Base-by-base conservation (phyloP, 2,113 vertebrate genomes). In the Myotis lucifugus region DNA sequence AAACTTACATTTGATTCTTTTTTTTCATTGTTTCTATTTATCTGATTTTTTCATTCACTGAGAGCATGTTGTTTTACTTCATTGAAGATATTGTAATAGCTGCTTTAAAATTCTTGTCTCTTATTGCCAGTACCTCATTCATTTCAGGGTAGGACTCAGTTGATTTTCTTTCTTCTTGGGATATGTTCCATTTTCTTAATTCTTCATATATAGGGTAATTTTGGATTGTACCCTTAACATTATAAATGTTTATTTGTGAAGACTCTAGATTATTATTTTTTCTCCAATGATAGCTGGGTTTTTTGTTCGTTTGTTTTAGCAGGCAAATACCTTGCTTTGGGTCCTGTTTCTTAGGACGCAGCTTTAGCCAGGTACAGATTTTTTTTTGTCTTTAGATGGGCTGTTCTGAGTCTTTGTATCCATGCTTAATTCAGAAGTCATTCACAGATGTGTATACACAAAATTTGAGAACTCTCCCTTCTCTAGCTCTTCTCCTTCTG, bases 171-270 rank as follows among this genome's bases (percentile, higher is more conserved):
- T 89, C 64, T 54, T 87, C 34, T 18, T 91, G 18, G 11, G 5
- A 54, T 69, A 77, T 48, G 18, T 48, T 91, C 25, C 70, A 94
- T 77, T 72, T 91, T 91, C 77, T 66, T 66, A 70, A 48, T 91
- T 84, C 6, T 66, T 93, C 61, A 61, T 29, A 70, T 52, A 25
- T 6, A 46, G 40, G 23, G 3, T 66, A 91, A 84, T 73, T 84
- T 70, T 72, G 14, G 0, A 64, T 40, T 78, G 6, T 27, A 70
- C 32, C 32, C 84, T 48, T 17, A 91, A 67, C 9, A 82, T 82
- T 74, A 42, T 61, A 59, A 85, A 74, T 50, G 54, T 67, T 69
- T 15, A 74, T 52, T 77, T 72, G 50, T 93, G 50, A 73, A 91
- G 32, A 61, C 13, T 42, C 29, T 34, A 34, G 19, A 77, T 25